Percentiles rank a stretch among this genome's conserved stretches.
Evolutionary conservation across 1,140 invertebrate genomes (phyloP).

Genomic region (Eubasilissa regina): DNA sequence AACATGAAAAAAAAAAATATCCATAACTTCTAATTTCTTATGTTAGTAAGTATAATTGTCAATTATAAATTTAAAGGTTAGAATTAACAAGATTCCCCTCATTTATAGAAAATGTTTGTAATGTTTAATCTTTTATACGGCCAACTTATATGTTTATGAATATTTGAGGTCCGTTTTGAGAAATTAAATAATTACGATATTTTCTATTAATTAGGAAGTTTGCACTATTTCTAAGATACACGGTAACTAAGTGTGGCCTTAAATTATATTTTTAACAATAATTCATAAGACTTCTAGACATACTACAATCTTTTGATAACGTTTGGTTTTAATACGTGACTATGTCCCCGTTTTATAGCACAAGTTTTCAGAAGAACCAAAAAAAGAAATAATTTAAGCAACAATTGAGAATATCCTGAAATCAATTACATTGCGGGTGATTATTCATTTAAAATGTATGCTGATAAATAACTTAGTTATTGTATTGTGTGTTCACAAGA

Average conservation of each 20-base stretch:
- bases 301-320: neutral
- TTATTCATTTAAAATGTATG: conserved; percentile 11
- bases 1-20: neutral
- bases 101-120: neutral
- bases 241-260: conserved; percentile 54
- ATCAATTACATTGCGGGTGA: neutral
- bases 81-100: conserved; percentile 2
- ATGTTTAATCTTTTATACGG: no score
- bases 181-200: no score
- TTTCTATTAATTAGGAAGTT: neutral
- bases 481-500: neutral
- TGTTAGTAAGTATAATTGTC: conserved; percentile 7
- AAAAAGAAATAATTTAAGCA: neutral
- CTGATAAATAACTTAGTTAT: neutral
- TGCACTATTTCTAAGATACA: conserved; percentile 50
- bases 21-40: neutral
- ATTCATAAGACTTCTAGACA: conserved; percentile 48
- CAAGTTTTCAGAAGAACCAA: neutral
- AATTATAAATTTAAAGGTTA: conserved; percentile 15
- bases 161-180: no score
- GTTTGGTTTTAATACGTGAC: conserved; percentile 16
- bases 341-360: neutral
- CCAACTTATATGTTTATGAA: no score
- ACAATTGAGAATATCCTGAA: neutral
- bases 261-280: conserved; percentile 51